These are phyloP conservation scores for Sylvilagus bachmani DNA, from an alignment of 2,113 vertebrate species.

Conservation along the genomic window DNA sequence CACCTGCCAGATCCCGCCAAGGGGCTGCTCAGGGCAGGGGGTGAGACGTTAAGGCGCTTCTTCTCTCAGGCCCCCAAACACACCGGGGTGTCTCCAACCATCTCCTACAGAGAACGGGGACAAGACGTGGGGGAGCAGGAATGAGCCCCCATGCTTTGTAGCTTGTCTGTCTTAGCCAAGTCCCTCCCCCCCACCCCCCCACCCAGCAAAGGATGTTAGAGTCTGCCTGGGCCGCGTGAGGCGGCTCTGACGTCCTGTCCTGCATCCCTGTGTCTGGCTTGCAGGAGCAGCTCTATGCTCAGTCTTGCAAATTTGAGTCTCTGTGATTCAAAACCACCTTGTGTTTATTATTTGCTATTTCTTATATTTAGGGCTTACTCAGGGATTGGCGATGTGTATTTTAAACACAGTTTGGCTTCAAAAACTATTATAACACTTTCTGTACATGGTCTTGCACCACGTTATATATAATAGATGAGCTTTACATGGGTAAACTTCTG, in stretches of 20 bases:
- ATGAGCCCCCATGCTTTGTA: not conserved
- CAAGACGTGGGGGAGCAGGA: not conserved
- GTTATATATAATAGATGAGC: no score
- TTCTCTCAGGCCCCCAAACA: not conserved
- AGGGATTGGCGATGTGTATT: not conserved
- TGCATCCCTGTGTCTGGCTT: not conserved
- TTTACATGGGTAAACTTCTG: not conserved
- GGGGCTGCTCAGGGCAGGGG: not conserved
- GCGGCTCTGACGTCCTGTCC: not conserved
- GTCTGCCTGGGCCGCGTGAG: not conserved
- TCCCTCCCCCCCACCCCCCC: no score
- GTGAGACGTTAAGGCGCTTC: not conserved
- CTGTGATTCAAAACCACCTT: not conserved
- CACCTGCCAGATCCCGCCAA: not conserved
- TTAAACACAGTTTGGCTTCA: not conserved
- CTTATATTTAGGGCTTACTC: not conserved
- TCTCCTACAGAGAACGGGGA: not conserved
- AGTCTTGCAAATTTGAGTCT: not conserved
- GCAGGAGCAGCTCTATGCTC: not conserved
- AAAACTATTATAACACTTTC: no score
- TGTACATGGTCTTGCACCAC: no score
- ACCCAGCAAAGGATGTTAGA: not conserved
- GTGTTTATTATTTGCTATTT: not conserved
- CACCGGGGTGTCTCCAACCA: not conserved
- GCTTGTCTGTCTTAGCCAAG: not conserved